These are phyloP conservation scores for Cataglyphis hispanica DNA, from an alignment of 1,140 invertebrate genomes.

Conservation along the genomic window DNA sequence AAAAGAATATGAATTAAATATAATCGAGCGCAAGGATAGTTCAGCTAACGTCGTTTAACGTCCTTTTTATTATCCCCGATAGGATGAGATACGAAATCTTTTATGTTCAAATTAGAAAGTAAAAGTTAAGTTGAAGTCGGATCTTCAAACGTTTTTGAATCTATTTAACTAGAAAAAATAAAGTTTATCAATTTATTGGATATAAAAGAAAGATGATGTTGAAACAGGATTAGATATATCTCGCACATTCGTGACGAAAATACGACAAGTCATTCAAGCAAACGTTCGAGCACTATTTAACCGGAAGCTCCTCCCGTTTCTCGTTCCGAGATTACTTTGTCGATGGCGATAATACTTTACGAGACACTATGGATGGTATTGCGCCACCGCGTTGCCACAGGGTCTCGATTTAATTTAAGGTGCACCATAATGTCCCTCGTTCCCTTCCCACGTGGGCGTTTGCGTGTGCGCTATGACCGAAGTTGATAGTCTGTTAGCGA, in stretches of 20 bases:
- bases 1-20: not conserved
- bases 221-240: not conserved
- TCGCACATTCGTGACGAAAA: not conserved
- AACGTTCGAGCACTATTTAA: constrained; percentile 13
- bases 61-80: not conserved
- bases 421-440: constrained; percentile 68
- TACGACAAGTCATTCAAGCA: not conserved
- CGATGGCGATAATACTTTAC: constrained; percentile 67
- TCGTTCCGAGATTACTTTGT: constrained; percentile 61
- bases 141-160: not conserved
- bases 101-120: not conserved
- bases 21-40: not conserved
- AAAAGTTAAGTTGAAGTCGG: not conserved
- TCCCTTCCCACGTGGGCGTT: constrained; percentile 72
- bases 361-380: constrained; percentile 66
- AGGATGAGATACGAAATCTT: not conserved
- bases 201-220: not conserved
- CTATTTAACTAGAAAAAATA: not conserved
- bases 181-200: not conserved
- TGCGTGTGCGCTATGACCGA: constrained; percentile 63
- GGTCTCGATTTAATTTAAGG: constrained; percentile 73
- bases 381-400: constrained; percentile 67
- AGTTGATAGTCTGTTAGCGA: constrained; percentile 50
- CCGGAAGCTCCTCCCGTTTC: constrained; percentile 56
- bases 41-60: not conserved